phyloP scores from a whole-genome alignment of 2,797 vertebrate species.

The Arnoldichthys spilopterus region DNA sequence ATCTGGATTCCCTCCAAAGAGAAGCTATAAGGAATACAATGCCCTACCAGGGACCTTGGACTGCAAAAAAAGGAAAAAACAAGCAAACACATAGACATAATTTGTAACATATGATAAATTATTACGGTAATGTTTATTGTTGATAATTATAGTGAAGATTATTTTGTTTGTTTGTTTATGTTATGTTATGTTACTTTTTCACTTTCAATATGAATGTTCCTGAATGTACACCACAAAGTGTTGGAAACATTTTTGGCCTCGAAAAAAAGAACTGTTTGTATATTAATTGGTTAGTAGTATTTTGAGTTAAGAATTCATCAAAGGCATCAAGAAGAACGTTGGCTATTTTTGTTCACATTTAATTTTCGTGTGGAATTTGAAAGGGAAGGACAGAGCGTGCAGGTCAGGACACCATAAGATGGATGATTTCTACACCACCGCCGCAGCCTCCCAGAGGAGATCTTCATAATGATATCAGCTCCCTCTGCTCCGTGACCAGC shows the following conservation, averaged over 20 bases:
- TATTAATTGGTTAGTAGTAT: constrained; percentile 68
- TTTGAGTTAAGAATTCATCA: constrained; percentile 54
- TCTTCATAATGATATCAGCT: constrained; percentile 21
- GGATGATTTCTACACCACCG: constrained; percentile 42
- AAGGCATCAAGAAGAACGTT: constrained; percentile 51
- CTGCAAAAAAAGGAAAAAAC: constrained; percentile 72
- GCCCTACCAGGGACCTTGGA: constrained; percentile 78
- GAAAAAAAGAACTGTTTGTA: constrained; percentile 63
- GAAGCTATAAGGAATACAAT: constrained; percentile 89
- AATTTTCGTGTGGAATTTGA: constrained; percentile 45
- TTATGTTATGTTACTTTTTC: constrained; percentile 81
- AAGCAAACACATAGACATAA: constrained; percentile 79
- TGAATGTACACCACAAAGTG: constrained; percentile 95
- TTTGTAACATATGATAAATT: constrained; percentile 83
- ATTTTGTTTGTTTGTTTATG: constrained; percentile 83
- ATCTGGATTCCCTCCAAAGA: constrained; percentile 99
- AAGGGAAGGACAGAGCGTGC: constrained; percentile 39
- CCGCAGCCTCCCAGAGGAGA: constrained; percentile 40
- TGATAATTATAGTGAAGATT: constrained; percentile 75
- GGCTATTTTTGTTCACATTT: constrained; percentile 48
- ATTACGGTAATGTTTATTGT: constrained; percentile 72
- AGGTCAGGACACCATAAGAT: constrained; percentile 34
- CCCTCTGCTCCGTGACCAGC: constrained; percentile 7
- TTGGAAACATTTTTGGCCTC: constrained; percentile 72
- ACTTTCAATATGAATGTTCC: constrained; percentile 93